Evolutionary conservation across 2,888 invertebrate genomes (phyloP).

Genomic region (Phania funesta): DNA sequence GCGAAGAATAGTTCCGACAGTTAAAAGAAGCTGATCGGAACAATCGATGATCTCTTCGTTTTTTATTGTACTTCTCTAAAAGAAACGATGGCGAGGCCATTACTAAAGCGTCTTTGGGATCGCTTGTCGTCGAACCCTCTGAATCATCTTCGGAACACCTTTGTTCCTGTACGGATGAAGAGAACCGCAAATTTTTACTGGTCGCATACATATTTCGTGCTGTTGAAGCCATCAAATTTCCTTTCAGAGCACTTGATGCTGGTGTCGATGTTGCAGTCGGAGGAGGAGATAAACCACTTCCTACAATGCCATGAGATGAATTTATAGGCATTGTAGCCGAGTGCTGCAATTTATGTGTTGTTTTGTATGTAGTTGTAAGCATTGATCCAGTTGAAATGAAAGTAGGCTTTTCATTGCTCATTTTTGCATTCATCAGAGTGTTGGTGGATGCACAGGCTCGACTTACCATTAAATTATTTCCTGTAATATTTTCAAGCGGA

Average conservation of each 20-base stretch:
- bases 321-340: constrained; percentile 76
- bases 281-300: constrained; percentile 70
- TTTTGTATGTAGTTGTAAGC: constrained; percentile 68
- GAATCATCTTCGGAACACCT: constrained; percentile 78
- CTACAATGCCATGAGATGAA: constrained; percentile 42
- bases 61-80: constrained; percentile 79
- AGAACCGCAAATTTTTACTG: constrained; percentile 75
- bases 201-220: constrained; percentile 71
- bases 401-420: constrained; percentile 60
- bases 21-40: constrained; percentile 80
- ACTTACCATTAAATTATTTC: constrained; percentile 73
- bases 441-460: constrained; percentile 74
- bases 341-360: constrained; percentile 75
- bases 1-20: constrained; percentile 79
- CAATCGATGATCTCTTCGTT: constrained; percentile 79
- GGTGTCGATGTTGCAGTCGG: constrained; percentile 75
- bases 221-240: constrained; percentile 63
- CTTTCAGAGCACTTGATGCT: constrained; percentile 67
- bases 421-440: constrained; percentile 61
- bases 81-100: constrained; percentile 79
- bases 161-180: constrained; percentile 75
- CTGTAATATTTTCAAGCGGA: constrained; percentile 70
- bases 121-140: constrained; percentile 79
- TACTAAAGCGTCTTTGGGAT: constrained; percentile 78
- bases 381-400: constrained; percentile 50